Evolutionary conservation across 2,888 invertebrate genomes (phyloP).

Genomic region (Stomorhina lunata): DNA sequence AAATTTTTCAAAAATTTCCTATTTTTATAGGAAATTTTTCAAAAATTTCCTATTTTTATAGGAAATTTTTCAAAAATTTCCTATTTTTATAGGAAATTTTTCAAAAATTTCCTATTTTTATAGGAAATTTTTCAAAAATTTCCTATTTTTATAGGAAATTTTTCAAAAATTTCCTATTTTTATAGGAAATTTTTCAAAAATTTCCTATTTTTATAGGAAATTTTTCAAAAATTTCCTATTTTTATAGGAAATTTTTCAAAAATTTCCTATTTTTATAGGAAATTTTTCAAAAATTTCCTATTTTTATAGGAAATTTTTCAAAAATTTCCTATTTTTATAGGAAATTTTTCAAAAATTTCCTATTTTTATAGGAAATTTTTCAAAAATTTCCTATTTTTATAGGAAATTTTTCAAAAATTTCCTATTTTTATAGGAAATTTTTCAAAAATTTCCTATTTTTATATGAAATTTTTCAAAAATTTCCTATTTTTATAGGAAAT

Average conservation of each 20-base stretch:
- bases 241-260: slow-evolving; percentile 9
- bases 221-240: slow-evolving; percentile 33
- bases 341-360: slow-evolving; percentile 29
- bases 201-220: slow-evolving; percentile 19
- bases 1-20: slow-evolving; percentile 29
- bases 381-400: slow-evolving; percentile 45
- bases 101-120: slow-evolving; percentile 43
- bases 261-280: slow-evolving; percentile 24
- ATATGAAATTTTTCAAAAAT: slow-evolving; percentile 23
- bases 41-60: slow-evolving; percentile 45
- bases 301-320: neutral
- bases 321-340: slow-evolving; percentile 42
- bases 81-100: neutral
- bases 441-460: slow-evolving; percentile 42
- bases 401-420: slow-evolving; percentile 21
- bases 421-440: neutral
- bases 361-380: neutral
- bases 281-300: slow-evolving; percentile 31
- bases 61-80: slow-evolving; percentile 22
- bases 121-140: slow-evolving; percentile 19
- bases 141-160: neutral
- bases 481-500: slow-evolving; percentile 12
- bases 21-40: neutral
- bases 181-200: slow-evolving; percentile 13
- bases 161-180: slow-evolving; percentile 39